These are phyloP conservation scores for Tupaia chinensis DNA, from an alignment of 2,113 vertebrate genomes.

Conservation along the genomic window DNA sequence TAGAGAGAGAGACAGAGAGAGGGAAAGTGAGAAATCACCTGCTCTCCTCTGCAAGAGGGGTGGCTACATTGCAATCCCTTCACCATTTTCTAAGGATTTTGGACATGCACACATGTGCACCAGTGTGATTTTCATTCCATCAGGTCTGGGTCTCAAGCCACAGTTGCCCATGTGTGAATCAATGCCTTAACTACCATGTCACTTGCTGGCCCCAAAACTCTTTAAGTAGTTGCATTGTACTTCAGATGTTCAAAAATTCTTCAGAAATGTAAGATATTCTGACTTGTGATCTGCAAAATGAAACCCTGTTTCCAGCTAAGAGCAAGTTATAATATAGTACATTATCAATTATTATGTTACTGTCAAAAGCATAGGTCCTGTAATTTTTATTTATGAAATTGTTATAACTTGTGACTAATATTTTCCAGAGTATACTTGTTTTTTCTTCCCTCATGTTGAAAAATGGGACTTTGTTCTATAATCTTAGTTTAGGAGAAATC, in stretches of 20 bases:
- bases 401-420: background rate
- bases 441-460: background rate
- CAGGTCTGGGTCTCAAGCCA: too few relatives aligned
- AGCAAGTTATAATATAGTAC: background rate
- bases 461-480: background rate
- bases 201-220: background rate
- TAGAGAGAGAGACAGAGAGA: too few relatives aligned
- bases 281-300: background rate
- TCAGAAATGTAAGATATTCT: background rate
- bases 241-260: background rate
- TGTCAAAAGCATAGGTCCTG: background rate
- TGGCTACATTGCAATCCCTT: too few relatives aligned
- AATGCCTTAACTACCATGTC: too few relatives aligned
- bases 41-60: too few relatives aligned
- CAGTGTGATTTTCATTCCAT: too few relatives aligned
- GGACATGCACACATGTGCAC: too few relatives aligned
- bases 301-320: background rate
- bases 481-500: background rate
- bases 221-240: background rate
- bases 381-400: conserved; percentile 28
- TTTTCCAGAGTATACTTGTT: conserved; percentile 3
- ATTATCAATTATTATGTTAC: background rate
- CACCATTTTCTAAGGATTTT: too few relatives aligned
- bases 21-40: too few relatives aligned
- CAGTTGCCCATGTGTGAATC: too few relatives aligned